A percentile compares a stretch with the other conserved stretches of the same genome.
Conservation (phyloP, 1,140 invertebrate genomes). For the Drosophila persimilis region DNA sequence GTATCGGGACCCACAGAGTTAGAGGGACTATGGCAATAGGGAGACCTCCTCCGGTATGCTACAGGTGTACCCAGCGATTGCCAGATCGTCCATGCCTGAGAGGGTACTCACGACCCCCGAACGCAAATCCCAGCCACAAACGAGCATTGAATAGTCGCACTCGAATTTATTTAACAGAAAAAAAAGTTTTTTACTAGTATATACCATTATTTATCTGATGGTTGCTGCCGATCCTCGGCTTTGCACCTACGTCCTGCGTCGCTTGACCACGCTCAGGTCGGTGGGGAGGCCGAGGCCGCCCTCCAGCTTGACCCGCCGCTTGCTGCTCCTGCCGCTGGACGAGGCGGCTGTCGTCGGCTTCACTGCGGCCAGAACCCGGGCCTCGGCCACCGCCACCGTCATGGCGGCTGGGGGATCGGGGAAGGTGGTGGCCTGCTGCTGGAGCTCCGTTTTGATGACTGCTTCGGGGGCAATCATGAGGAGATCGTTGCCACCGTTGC, state of each 20-base stretch:
- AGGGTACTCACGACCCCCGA: too few species aligned
- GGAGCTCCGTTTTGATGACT: slow-evolving; percentile 54
- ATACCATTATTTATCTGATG: background rate
- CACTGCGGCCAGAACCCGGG: background rate
- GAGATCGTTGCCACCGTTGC: slow-evolving; percentile 36
- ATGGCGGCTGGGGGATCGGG: background rate
- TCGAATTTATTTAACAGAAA: slow-evolving; percentile 16
- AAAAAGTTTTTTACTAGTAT: background rate
- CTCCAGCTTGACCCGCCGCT: slow-evolving; percentile 37
- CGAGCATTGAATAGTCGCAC: too few species aligned
- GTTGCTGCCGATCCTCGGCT: background rate
- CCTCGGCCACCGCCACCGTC: slow-evolving; percentile 1
- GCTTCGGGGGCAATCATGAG: slow-evolving; percentile 61
- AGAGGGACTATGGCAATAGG: too few species aligned
- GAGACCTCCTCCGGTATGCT: too few species aligned
- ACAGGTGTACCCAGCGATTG: too few species aligned
- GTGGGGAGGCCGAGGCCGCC: slow-evolving; percentile 16
- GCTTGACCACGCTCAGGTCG: slow-evolving; percentile 40
- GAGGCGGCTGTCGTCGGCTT: background rate
- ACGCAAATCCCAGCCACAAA: too few species aligned
- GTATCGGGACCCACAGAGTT: too few species aligned
- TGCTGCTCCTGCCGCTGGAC: slow-evolving; percentile 14
- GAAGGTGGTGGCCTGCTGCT: slow-evolving; percentile 7
- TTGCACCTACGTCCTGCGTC: slow-evolving; percentile 22
- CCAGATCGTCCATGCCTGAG: too few species aligned